phyloP scores from a whole-genome alignment of 1,140 invertebrate genomes.

The Argopecten irradians region DNA sequence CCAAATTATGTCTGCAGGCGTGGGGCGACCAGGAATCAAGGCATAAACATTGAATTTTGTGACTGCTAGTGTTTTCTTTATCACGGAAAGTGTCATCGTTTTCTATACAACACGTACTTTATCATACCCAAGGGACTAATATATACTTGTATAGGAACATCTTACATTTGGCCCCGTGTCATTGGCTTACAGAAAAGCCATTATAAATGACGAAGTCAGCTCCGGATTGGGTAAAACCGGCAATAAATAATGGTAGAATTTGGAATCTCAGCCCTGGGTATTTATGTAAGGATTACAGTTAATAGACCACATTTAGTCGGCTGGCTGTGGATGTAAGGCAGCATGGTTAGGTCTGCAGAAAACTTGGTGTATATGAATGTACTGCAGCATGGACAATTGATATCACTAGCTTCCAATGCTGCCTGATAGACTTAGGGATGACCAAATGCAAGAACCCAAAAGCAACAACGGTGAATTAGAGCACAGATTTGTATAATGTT shows the following conservation, averaged over 20 bases:
- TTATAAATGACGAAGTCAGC: constrained; percentile 9
- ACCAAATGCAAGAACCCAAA: too few relatives aligned
- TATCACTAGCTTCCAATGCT: too few relatives aligned
- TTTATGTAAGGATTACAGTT: constrained; percentile 8
- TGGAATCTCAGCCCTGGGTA: background rate
- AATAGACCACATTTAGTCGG: constrained; percentile 12
- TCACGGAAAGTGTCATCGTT: constrained; percentile 13
- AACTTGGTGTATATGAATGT: too few relatives aligned
- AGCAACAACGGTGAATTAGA: too few relatives aligned
- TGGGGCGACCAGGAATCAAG: background rate
- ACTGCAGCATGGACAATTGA: too few relatives aligned
- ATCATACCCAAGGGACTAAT: background rate
- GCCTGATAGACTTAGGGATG: too few relatives aligned
- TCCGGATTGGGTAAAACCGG: background rate
- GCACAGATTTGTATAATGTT: too few relatives aligned
- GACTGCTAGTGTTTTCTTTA: constrained; percentile 15
- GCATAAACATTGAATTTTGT: constrained; percentile 15
- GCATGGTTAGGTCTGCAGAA: background rate
- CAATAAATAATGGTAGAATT: background rate
- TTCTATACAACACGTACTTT: background rate
- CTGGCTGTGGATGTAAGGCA: background rate
- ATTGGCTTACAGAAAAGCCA: background rate
- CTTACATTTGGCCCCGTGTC: background rate
- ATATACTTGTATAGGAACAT: background rate
- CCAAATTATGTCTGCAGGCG: background rate